Evolutionary conservation across 2,888 invertebrate species (phyloP).

Genomic region (Thereva nobilitata): DNA sequence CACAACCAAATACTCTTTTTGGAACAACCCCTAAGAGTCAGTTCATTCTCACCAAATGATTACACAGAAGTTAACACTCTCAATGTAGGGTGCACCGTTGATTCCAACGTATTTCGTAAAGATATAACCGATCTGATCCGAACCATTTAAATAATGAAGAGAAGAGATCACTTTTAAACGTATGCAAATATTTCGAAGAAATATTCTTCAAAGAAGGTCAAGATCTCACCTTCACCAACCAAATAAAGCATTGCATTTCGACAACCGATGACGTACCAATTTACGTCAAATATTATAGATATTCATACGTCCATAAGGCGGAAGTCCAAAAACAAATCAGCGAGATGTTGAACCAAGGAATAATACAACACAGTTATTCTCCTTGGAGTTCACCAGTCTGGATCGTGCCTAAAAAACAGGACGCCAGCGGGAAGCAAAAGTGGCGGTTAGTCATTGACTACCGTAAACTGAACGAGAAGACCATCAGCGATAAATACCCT

Average conservation of each 20-base stretch:
- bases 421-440: conserved; percentile 36
- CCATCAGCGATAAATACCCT: background rate
- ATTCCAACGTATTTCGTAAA: background rate
- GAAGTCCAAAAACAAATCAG: no score
- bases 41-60: conserved; percentile 4
- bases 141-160: conserved; percentile 46
- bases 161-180: conserved; percentile 38
- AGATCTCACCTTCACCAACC: conserved; percentile 44
- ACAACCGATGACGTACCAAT: no score
- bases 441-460: conserved; percentile 38
- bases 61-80: conserved; percentile 25
- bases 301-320: no score
- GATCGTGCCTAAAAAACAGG: no score
- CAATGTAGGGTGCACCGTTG: background rate
- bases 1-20: background rate
- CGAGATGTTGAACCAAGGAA: conserved; percentile 42
- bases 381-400: no score
- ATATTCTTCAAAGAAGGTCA: conserved; percentile 44
- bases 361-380: conserved; percentile 35
- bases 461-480: conserved; percentile 3
- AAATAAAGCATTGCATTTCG: no score
- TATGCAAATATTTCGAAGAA: conserved; percentile 43
- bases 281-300: no score
- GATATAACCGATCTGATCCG: no score
- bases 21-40: conserved; percentile 29